Evolutionary conservation across 2,113 vertebrate species (phyloP).

Genomic region (Oenanthe melanoleuca): DNA sequence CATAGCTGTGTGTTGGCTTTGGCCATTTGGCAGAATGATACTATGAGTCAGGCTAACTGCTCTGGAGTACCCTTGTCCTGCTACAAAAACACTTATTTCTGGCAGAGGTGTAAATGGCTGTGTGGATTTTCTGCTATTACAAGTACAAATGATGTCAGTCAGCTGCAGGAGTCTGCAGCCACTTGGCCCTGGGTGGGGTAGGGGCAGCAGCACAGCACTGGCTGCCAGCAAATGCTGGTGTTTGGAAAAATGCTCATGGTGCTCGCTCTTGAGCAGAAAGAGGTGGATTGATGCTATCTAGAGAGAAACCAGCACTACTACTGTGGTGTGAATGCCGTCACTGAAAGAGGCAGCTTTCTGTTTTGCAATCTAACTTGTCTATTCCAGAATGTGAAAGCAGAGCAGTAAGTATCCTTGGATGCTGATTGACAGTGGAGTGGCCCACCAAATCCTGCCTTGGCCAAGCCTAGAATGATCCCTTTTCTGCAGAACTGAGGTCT

Average conservation of each 20-base stretch:
- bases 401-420: not conserved
- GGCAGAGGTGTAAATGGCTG: not conserved
- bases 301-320: accelerated
- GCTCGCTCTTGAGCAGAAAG: not conserved
- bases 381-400: not conserved
- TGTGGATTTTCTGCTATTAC: not conserved
- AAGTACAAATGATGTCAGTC: not conserved
- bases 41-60: not conserved
- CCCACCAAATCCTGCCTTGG: not conserved
- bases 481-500: not conserved
- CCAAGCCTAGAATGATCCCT: not conserved
- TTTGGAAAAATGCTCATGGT: not conserved
- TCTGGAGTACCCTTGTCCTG: not conserved
- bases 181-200: not conserved
- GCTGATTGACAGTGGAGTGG: not conserved
- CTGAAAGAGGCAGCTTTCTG: not conserved
- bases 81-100: not conserved
- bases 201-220: not conserved
- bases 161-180: not conserved
- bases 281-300: not conserved
- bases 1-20: not conserved
- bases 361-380: not conserved
- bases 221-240: not conserved
- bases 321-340: not conserved
- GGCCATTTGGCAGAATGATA: not conserved